Base-by-base conservation (phyloP, 2,113 vertebrate genomes). In the Saiga tatarica region DNA sequence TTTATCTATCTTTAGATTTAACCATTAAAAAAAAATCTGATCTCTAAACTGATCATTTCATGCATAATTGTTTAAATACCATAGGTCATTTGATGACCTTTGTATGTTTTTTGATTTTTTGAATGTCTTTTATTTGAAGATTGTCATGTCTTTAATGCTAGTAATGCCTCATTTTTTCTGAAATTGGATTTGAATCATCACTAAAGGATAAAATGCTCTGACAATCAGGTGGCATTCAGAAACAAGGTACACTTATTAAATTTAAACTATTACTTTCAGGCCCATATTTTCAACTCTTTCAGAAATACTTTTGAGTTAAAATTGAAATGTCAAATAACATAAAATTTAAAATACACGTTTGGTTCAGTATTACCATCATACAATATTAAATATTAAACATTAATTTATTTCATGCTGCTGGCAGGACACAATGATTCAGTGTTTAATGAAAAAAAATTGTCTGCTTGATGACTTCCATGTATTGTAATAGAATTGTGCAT, bases 331-430 rank as follows among this genome's bases (percentile, higher is more conserved):
- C 95, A 84, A 13, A 13, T 93, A 98, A 87, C 57, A 92, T 82
- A 87, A 87, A 96, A 92, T 60, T 93, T 98, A 83, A 98, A 98
- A 96, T 83, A 96, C n/a, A 52, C 50, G 3, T 97, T 98, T 98
- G 4, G 25, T 94, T 94, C 64, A 96, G 42, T 95, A 83, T 87
- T 17, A 3, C 12, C 21, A 42, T 97, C 84, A 82, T 60, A 36
- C 15, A 94, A 6, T 97, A 97, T 98, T 98, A 93, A 98, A n/a
- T 97, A 97, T 97, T 98, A 91, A 98, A 98, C 83, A 64, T 19
- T 53, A 97, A 97, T 87, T 95, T 45, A 89, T 98, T 97, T 96
- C 52, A 85, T 91, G 42, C 12, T 95, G 12, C 26, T 82, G 82
- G 78, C 45, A 89, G 79, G 15, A 98, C 42, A 88, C 93, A 95